Evolutionary conservation across 1,140 invertebrate species (phyloP), one percentile per base, ranked within the genome.

Genomic region (Trypoxylus dichotomus): DNA sequence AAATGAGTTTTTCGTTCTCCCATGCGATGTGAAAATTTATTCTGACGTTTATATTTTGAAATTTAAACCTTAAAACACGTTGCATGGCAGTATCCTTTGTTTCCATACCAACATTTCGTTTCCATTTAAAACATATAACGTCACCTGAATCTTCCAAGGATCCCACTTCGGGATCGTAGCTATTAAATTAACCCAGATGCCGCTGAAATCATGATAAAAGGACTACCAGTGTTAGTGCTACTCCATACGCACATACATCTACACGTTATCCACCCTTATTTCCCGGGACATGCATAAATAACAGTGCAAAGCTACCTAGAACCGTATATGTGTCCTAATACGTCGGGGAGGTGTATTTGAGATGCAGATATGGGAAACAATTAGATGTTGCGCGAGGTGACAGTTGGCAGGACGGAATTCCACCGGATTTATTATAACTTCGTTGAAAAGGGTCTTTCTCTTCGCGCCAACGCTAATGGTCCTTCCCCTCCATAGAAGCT

Each of bases 361-460:
- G 60, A 13, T 3, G 8, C 24, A 27, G 60, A 68, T 27, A 27
- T 68, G 60, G 15, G 60, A 27, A 68, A 68, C 60, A 68, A 68
- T 68, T 68, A 68, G 60, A 68, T 68, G 8, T 68, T 68, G 24
- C 21, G 27, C 24, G 19, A 68, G 60, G 27, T 68, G 60, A 68
- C 60, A 68, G 60, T 21, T 24, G 21, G 24, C 24, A 24, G 60
- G 60, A 68, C 24, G 21, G 24, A 27, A 68, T 68, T 24, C 21
- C 60, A 25, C 24, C 24, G 60, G 60, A 68, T 68, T 68, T 68
- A 37, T 37, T 37, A 68, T 68, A 68, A 68, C 60, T 68, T 68
- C 11, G 60, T 25, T 68, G 60, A 68, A 29, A 68, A 68, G 60
- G 60, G 60, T 68, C 60, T 24, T 29, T 25, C 60, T 24, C 21